Conservation (phyloP, 2,113 vertebrate species). For the Natator depressus region DNA sequence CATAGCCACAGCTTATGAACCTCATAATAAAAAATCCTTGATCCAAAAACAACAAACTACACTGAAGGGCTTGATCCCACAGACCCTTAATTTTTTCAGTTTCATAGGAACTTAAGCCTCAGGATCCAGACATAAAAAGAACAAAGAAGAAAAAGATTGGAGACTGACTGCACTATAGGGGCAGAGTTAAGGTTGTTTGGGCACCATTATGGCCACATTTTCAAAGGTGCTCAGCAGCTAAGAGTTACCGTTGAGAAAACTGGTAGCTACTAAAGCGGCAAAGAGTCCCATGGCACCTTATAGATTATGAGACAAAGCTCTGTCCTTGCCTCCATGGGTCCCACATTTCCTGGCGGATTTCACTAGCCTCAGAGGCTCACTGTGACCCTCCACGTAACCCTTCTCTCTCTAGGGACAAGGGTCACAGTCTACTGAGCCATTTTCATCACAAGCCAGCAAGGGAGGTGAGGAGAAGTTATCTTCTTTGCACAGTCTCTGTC, state of each 20-base stretch:
- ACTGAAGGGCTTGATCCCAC: neutral
- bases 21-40: neutral
- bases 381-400: too few relatives aligned
- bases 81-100: neutral
- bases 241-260: neutral
- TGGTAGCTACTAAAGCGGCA: neutral
- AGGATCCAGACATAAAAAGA: too few relatives aligned
- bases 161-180: neutral
- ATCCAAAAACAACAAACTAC: neutral
- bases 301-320: too few relatives aligned
- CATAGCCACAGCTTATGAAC: neutral
- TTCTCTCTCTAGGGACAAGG: too few relatives aligned
- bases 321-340: too few relatives aligned
- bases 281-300: too few relatives aligned
- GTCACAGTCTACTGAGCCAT: too few relatives aligned
- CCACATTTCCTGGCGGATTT: too few relatives aligned
- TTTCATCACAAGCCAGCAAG: too few relatives aligned
- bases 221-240: neutral
- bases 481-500: too few relatives aligned
- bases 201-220: neutral
- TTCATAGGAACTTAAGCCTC: neutral
- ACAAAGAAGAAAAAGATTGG: neutral
- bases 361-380: too few relatives aligned
- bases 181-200: neutral
- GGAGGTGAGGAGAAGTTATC: too few relatives aligned